Base-by-base conservation (phyloP, 2,797 vertebrate genomes). In the Poeciliopsis gracilis region DNA sequence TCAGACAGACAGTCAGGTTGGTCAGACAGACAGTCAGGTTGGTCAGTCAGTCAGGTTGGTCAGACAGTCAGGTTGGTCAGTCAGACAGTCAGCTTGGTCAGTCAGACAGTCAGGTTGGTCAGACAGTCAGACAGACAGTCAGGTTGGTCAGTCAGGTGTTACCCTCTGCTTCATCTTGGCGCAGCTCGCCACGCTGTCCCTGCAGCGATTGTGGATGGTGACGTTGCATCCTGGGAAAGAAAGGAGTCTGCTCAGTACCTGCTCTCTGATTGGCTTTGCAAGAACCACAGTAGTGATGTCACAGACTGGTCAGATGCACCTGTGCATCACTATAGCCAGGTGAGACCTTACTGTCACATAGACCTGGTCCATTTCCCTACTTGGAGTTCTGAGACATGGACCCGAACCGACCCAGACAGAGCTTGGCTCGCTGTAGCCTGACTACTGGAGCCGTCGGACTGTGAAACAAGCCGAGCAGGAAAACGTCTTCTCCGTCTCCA, bases 101-200 rank as follows among this genome's bases (percentile, higher is more conserved):
- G 43, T 57, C 46, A 75, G 61, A 67, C 7, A 78, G 53, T 55
- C 43, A 78, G 53, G 38, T 46, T n/a, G 18, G 18, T 28, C 43
- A 38, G 15, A 8, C 20, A 79, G 11, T 80, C 46, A 75, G 57
- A 6, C 25, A 63, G 45, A 72, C 10, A 53, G 61, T 28, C 23
- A 46, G 72, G 2, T 18, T 61, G 41, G 23, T 10, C 23, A 49
- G 53, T 67, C 59, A 41, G 55, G 76, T 73, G 85, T 96, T 94
- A 98, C 97, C 96, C 94, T 97, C 93, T 98, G 97, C 82, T 98
- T 98, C 95, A 98, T 97, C 93, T 98, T 98, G 86, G 96, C 96
- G 80, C 97, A 98, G 94, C 95, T 98, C 81, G 97, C 96, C 80
- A 98, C 93, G 1, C 96, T 95, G 93, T 98, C 97, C 89, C 97